Percentiles rank a stretch among this genome's conserved stretches.
Evolutionary conservation across 2,113 vertebrate genomes (phyloP).

Genomic region (Pelecanoides urinatrix): DNA sequence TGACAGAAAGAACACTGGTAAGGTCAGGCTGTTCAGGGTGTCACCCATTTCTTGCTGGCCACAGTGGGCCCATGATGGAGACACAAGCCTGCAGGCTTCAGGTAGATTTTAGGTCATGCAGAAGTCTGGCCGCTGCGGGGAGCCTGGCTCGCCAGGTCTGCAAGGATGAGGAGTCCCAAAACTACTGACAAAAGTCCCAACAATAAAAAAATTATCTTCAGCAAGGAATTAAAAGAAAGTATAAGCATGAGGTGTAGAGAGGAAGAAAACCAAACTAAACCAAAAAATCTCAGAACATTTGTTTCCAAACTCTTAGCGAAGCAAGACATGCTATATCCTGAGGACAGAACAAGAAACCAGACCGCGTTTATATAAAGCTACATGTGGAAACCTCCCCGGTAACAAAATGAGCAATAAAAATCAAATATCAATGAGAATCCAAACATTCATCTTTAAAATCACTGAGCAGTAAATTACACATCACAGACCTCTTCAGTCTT

Average conservation of each 20-base stretch:
- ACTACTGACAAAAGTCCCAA: not conserved
- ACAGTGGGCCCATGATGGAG: not conserved
- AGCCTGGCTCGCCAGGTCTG: not conserved
- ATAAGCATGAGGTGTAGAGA: not conserved
- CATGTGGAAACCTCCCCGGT: not conserved
- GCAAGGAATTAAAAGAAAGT: not conserved
- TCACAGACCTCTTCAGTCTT: not conserved
- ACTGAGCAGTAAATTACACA: constrained; percentile 4
- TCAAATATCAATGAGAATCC: constrained; percentile 25
- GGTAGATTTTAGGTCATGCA: not conserved
- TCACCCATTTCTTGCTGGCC: not conserved
- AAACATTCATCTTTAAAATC: constrained; percentile 48
- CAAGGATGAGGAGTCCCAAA: not conserved
- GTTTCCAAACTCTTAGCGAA: not conserved
- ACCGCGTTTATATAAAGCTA: not conserved
- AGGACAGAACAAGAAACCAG: constrained; percentile 9
- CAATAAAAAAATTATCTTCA: not conserved
- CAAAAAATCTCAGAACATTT: not conserved
- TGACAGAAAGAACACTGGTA: not conserved
- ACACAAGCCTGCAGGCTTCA: not conserved
- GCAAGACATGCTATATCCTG: not conserved
- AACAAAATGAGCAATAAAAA: constrained; percentile 37
- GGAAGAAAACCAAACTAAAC: not conserved
- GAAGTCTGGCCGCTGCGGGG: not conserved
- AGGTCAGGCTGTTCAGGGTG: not conserved